Percentiles rank a stretch among this genome's conserved stretches.
Evolutionary conservation across 2,113 vertebrate genomes (phyloP).

Genomic region (Piaya cayana): DNA sequence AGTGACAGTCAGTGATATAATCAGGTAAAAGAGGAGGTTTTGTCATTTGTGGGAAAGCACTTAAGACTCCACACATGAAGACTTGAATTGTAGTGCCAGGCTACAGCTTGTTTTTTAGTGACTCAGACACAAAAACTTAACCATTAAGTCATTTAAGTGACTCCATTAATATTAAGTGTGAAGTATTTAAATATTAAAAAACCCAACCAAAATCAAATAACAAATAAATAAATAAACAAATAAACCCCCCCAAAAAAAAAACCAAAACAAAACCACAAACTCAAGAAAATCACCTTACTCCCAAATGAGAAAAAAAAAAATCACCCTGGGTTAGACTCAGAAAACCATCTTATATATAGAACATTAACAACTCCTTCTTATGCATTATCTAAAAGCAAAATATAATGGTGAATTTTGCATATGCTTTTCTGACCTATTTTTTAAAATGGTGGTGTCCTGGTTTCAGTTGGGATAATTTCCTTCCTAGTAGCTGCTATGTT

Average conservation of each 20-base stretch:
- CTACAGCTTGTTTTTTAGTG: not conserved
- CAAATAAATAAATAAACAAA: not conserved
- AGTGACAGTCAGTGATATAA: not conserved
- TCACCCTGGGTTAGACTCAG: not conserved
- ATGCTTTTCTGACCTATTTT: not conserved
- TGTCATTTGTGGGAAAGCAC: not conserved
- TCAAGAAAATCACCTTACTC: too few species aligned
- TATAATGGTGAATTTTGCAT: not conserved
- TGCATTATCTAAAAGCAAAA: not conserved
- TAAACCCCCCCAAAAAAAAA: not conserved
- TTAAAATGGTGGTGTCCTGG: not conserved
- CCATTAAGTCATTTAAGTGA: not conserved
- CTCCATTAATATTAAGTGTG: not conserved
- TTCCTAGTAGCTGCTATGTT: too few species aligned
- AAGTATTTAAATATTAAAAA: not conserved
- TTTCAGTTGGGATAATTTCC: too few species aligned
- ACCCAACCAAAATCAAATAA: not conserved
- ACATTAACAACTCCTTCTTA: not conserved
- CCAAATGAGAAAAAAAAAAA: not conserved
- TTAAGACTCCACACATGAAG: not conserved
- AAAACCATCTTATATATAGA: not conserved
- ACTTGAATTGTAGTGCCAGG: not conserved
- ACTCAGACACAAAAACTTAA: not conserved
- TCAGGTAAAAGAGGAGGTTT: not conserved
- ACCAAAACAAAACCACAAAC: fast-evolving